phyloP scores from a whole-genome alignment of 1,140 invertebrate genomes.

The Aporrectodea caliginosa region DNA sequence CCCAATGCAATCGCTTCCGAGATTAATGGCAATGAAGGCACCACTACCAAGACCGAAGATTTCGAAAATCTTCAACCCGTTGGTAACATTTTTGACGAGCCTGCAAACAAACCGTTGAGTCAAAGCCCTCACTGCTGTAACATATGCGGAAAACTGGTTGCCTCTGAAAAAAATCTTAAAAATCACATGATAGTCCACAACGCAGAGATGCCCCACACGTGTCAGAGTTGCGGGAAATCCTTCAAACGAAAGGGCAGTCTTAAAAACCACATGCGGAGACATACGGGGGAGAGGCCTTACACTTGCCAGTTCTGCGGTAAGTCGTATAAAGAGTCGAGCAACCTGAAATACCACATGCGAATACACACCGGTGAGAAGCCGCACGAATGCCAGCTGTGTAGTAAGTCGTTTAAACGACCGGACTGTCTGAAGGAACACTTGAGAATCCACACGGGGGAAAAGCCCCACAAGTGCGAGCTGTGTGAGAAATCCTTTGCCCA shows the following conservation, averaged over 20 bases:
- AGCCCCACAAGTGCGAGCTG: slow-evolving; percentile 48
- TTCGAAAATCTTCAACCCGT: too few relatives aligned
- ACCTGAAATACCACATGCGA: slow-evolving; percentile 91
- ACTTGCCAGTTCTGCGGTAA: slow-evolving; percentile 68
- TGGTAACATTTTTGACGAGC: background rate
- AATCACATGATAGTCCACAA: slow-evolving; percentile 1
- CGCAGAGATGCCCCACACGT: background rate
- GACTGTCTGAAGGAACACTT: background rate
- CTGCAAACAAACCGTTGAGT: background rate
- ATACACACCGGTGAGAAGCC: slow-evolving; percentile 64
- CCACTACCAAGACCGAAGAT: too few relatives aligned
- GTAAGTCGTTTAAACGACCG: slow-evolving; percentile 69
- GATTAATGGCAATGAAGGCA: too few relatives aligned
- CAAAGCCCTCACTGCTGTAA: background rate
- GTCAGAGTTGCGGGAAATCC: background rate
- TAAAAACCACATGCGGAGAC: slow-evolving; percentile 47
- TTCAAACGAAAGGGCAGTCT: slow-evolving; percentile 31
- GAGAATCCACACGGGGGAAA: slow-evolving; percentile 66
- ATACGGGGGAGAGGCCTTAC: slow-evolving; percentile 38
- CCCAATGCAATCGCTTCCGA: too few relatives aligned
- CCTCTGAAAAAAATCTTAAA: background rate
- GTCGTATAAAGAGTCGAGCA: slow-evolving; percentile 93
- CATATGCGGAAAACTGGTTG: background rate
- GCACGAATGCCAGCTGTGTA: slow-evolving; percentile 38
- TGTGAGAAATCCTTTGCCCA: slow-evolving; percentile 20